phyloP scores from a whole-genome alignment of 2,888 invertebrate genomes.

The Acleris cristana region DNA sequence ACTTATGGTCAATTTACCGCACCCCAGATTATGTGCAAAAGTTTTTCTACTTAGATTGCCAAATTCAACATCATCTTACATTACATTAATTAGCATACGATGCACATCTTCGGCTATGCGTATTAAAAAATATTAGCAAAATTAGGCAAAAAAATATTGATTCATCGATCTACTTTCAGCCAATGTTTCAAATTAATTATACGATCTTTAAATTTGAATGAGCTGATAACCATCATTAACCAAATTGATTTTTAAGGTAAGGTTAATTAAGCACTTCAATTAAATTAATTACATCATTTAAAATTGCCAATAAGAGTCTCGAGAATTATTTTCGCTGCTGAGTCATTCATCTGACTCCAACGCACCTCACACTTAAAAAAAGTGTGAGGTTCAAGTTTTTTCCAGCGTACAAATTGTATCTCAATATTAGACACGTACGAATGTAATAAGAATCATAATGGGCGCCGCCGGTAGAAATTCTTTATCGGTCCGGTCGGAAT shows the following conservation, averaged over 20 bases:
- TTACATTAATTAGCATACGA: too few relatives aligned
- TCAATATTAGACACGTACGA: slow-evolving; percentile 61
- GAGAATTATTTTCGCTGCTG: slow-evolving; percentile 5
- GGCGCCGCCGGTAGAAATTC: slow-evolving; percentile 45
- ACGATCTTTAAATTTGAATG: slow-evolving; percentile 2
- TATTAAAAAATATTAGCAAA: too few relatives aligned
- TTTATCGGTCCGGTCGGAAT: slow-evolving; percentile 43
- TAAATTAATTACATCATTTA: slow-evolving; percentile 22
- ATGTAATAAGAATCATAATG: slow-evolving; percentile 50
- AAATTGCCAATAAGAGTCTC: slow-evolving; percentile 4
- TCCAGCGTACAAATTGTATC: slow-evolving; percentile 48
- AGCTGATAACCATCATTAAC: slow-evolving; percentile 27
- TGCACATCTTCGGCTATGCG: too few relatives aligned
- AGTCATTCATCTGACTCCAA: neutral
- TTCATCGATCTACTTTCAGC: too few relatives aligned
- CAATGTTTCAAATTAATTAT: neutral
- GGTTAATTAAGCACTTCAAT: slow-evolving; percentile 20
- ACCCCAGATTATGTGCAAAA: too few relatives aligned
- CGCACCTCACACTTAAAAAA: neutral
- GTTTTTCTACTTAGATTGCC: too few relatives aligned
- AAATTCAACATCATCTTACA: too few relatives aligned
- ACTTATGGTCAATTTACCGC: too few relatives aligned
- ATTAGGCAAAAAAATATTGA: too few relatives aligned
- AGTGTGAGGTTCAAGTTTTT: slow-evolving; percentile 11
- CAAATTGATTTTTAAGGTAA: neutral